These are phyloP conservation scores for Limnephilus marmoratus DNA, from an alignment of 2,888 invertebrate genomes.

Conservation along the genomic window DNA sequence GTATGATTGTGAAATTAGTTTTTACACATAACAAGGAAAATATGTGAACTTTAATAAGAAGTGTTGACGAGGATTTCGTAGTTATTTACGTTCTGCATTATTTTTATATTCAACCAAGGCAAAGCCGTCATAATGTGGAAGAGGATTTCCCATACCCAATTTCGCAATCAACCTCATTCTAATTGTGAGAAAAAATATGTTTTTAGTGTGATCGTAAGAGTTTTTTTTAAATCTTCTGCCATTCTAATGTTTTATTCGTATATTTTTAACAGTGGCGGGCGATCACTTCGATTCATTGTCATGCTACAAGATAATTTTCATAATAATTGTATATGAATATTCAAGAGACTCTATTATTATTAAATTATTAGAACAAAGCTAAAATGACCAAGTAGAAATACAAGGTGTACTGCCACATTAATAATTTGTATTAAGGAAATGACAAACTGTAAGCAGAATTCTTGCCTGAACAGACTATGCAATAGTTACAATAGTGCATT, in stretches of 20 bases:
- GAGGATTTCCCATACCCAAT: background rate
- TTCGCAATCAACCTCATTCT: slow-evolving; percentile 2
- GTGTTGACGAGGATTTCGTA: slow-evolving; percentile 20
- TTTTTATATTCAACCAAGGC: background rate
- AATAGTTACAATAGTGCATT: no score
- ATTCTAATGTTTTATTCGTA: background rate
- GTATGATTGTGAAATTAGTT: slow-evolving; percentile 31
- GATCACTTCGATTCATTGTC: background rate
- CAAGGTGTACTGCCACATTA: no score
- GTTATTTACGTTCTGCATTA: slow-evolving; percentile 2
- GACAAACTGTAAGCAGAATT: no score
- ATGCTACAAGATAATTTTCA: background rate
- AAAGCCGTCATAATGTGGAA: background rate
- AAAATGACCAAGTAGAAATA: no score
- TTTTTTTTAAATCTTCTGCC: background rate
- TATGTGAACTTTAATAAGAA: slow-evolving; percentile 15
- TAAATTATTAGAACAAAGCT: no score
- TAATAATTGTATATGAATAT: no score
- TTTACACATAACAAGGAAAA: slow-evolving; percentile 32
- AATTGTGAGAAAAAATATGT: background rate
- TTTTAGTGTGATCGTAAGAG: background rate
- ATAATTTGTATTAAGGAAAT: no score
- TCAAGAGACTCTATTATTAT: no score
- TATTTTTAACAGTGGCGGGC: background rate
- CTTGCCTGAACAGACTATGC: no score